phyloP scores from a whole-genome alignment of 2,797 vertebrate genomes.

The Centroberyx gerrardi region DNA sequence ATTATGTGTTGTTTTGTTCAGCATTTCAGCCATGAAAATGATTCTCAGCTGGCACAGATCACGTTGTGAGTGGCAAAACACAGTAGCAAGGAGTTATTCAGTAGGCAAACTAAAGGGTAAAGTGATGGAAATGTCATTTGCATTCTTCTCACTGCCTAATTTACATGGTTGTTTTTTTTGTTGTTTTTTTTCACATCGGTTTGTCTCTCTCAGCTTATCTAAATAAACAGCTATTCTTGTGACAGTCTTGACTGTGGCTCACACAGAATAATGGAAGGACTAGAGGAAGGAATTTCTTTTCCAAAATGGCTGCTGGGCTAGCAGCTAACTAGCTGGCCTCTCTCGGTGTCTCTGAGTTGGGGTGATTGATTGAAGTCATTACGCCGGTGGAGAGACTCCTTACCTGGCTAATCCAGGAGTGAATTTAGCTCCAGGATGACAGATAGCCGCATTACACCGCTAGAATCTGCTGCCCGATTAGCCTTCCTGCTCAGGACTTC shows the following conservation, averaged over 20 bases:
- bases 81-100: background rate
- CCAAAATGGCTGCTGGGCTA: conserved; percentile 69
- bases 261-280: conserved; percentile 43
- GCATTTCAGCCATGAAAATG: background rate
- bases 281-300: conserved; percentile 45
- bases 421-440: conserved; percentile 80
- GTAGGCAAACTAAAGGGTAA: background rate
- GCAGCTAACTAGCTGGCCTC: conserved; percentile 62
- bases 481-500: conserved; percentile 58
- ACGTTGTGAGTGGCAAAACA: background rate
- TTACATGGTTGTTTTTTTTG: background rate
- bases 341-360: conserved; percentile 45
- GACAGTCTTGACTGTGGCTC: conserved; percentile 22
- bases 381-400: conserved; percentile 79
- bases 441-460: conserved; percentile 77
- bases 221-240: conserved; percentile 33
- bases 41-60: background rate
- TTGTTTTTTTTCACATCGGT: conserved; percentile 12
- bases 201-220: conserved; percentile 23
- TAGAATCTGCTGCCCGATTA: conserved; percentile 68
- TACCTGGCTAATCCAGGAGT: conserved; percentile 84
- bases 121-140: background rate
- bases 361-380: conserved; percentile 87
- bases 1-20: background rate
- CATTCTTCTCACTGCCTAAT: conserved; percentile 3